Evolutionary conservation across 1,140 invertebrate genomes (phyloP), one percentile per base, ranked within the genome.

Genomic region (Venturia canescens): DNA sequence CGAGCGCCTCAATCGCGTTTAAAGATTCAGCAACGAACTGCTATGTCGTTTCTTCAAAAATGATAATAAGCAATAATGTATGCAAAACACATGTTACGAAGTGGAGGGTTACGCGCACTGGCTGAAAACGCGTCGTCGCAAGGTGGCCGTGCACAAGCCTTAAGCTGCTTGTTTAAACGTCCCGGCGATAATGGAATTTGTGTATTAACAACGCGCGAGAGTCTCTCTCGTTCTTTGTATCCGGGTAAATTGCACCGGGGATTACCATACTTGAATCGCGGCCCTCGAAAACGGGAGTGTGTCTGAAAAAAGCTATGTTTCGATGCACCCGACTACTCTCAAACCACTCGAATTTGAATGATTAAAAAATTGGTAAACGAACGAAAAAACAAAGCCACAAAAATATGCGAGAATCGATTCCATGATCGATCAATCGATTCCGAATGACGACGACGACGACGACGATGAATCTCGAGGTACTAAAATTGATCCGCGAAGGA

Each of bases 51-150:
- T 53, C 18, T n/a, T 16, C n/a, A 9, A 63, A 63, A 63, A 23
- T 63, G 0, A 63, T 63, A 63, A 63, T 63, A 63, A 63, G 60
- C 60, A 27, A 63, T 63, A 63, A 63, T 26, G 23, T 63, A 63
- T 63, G 60, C 60, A 5, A 26, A 26, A 23, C 60, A 63, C 60
- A 63, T 23, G 23, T 5, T 63, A 26, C 21, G 21, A 63, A 26
- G n/a, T n/a, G 38, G 6, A 7, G 18, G 6, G n/a, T 13, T 63
- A 23, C 60, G 27, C 60, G 15, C 23, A 21, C 60, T 23, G n/a
- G 23, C n/a, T 26, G 21, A 63, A 26, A 63, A 63, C 27, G 60
- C 21, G 1, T n/a, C 1, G 60, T 15, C 23, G 60, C 60, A 63
- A 63, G 60, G 60, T 63, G 60, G 21, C n/a, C 60, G 60, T 27